phyloP scores from a whole-genome alignment of 2,888 invertebrate species.

The Epiblema foenella region DNA sequence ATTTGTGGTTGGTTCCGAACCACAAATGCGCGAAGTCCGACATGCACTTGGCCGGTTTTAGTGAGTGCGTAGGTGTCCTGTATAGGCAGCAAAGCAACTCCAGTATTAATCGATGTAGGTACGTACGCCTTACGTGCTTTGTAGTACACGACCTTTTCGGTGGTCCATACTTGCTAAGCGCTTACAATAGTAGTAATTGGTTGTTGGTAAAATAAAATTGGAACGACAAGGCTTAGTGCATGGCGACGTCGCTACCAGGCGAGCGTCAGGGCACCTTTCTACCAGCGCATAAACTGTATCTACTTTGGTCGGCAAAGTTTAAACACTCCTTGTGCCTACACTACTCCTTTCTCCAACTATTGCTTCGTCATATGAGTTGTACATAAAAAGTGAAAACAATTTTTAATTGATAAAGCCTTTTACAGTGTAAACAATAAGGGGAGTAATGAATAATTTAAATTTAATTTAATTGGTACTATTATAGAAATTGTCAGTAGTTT shows the following conservation, averaged over 20 bases:
- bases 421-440: too few species aligned
- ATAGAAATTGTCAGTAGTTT: too few species aligned
- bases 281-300: not conserved
- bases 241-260: constrained; percentile 39
- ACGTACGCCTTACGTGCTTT: not conserved
- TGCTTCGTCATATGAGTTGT: too few species aligned
- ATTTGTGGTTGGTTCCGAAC: too few species aligned
- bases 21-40: too few species aligned
- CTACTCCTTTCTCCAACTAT: too few species aligned
- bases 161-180: constrained; percentile 16
- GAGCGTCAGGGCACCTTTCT: not conserved
- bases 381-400: too few species aligned
- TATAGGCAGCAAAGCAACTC: not conserved
- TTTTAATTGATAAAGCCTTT: too few species aligned
- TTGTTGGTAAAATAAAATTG: constrained; percentile 32
- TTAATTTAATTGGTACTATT: too few species aligned
- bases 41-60: too few species aligned
- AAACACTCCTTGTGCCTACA: not conserved
- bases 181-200: constrained; percentile 31
- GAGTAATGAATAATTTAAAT: too few species aligned
- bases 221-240: constrained; percentile 14
- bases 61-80: not conserved
- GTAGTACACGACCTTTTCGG: not conserved
- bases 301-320: not conserved
- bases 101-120: not conserved